Conservation (phyloP, 2,797 vertebrate species). For the Rachycentron canadum region DNA sequence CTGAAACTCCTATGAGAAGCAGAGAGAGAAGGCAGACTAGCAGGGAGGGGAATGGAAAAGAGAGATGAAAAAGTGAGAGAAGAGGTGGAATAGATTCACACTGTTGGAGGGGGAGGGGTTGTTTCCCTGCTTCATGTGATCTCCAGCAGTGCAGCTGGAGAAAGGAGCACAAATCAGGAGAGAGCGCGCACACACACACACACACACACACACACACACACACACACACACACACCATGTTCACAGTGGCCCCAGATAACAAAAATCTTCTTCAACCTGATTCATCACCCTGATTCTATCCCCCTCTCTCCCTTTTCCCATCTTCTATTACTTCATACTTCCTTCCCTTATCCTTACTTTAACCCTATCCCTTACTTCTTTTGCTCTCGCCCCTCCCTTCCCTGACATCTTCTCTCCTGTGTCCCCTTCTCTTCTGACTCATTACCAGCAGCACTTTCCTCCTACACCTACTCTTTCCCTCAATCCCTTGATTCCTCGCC, state of each 20-base stretch:
- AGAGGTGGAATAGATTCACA: constrained; percentile 27
- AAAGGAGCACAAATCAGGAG: constrained; percentile 32
- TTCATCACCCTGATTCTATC: background rate
- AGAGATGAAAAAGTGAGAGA: constrained; percentile 23
- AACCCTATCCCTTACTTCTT: constrained; percentile 3
- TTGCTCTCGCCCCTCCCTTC: background rate
- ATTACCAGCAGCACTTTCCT: constrained; percentile 14
- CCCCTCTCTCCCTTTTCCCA: constrained; percentile 1
- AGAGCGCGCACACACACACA: constrained; percentile 5
- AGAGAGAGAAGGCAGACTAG: constrained; percentile 13
- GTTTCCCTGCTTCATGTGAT: constrained; percentile 31
- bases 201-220: constrained; percentile 2
- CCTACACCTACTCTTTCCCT: background rate
- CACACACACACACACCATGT: background rate
- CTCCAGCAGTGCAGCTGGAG: constrained; percentile 37
- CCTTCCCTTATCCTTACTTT: constrained; percentile 20
- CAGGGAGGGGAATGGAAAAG: constrained; percentile 2
- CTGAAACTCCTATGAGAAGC: constrained; percentile 2
- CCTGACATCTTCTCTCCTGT: background rate
- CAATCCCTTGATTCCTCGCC: background rate
- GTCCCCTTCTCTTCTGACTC: constrained; percentile 1
- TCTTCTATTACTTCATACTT: constrained; percentile 15
- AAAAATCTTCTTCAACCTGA: constrained; percentile 29
- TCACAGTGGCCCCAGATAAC: constrained; percentile 38
- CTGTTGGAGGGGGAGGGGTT: constrained; percentile 23